A percentile compares a stretch with the other conserved stretches of the same genome.
Evolutionary conservation across 1,140 invertebrate genomes (phyloP).

Genomic region (Anthonomus grandis): DNA sequence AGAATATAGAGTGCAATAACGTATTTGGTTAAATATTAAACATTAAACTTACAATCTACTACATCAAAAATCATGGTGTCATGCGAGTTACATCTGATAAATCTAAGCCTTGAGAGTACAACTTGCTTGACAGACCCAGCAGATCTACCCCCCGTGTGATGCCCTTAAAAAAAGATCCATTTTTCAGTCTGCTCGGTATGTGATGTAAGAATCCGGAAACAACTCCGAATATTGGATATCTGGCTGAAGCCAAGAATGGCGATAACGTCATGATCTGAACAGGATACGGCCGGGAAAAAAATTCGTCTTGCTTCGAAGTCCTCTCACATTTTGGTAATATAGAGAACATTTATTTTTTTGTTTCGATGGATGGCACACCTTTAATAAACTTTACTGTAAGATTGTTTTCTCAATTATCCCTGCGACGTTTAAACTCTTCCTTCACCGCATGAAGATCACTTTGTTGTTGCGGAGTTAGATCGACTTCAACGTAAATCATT

Average conservation of each 20-base stretch:
- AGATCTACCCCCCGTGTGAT: not conserved
- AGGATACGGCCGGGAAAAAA: not conserved
- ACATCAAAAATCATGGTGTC: no score
- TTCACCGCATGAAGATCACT: not conserved
- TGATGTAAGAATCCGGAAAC: no score
- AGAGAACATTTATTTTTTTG: not conserved
- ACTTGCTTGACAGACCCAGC: not conserved
- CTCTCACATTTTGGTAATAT: not conserved
- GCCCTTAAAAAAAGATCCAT: no score
- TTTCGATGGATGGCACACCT: not conserved
- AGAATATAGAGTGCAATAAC: no score
- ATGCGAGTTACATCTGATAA: no score
- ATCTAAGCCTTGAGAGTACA: not conserved
- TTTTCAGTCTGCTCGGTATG: no score
- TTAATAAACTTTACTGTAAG: no score
- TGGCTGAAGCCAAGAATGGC: not conserved
- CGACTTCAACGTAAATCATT: not conserved
- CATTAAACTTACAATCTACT: no score
- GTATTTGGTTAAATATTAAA: no score
- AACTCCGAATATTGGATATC: no score
- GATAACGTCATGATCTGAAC: not conserved
- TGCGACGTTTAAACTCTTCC: not conserved
- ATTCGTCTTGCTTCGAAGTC: not conserved
- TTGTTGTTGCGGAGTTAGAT: not conserved
- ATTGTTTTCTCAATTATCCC: not conserved